A percentile compares a stretch with the other conserved stretches of the same genome.
Conservation (phyloP, 2,113 vertebrate genomes). For the Protomyctophum bolini region DNA sequence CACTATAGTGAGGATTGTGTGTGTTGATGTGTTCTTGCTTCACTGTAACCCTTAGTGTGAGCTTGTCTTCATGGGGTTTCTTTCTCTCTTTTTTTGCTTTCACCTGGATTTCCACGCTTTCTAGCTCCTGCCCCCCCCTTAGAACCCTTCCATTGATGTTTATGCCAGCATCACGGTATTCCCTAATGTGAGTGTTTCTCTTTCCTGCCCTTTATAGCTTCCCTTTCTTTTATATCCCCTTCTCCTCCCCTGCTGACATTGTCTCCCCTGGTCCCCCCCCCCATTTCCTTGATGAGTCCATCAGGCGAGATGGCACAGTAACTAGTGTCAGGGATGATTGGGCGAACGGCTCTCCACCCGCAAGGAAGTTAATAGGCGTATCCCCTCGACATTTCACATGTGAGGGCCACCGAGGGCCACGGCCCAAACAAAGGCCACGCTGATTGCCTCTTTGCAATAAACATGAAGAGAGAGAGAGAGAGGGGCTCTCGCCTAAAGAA, state of each 20-base stretch:
- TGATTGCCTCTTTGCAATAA: constrained; percentile 67
- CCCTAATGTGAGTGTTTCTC: constrained; percentile 28
- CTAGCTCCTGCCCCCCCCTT: not conserved
- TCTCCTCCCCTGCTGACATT: constrained; percentile 13
- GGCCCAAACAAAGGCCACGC: constrained; percentile 31
- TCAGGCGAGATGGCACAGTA: constrained; percentile 33
- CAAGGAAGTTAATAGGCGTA: constrained; percentile 52
- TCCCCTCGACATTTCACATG: constrained; percentile 43
- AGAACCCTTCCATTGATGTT: constrained; percentile 17
- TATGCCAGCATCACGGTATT: constrained; percentile 14
- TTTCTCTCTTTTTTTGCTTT: constrained; percentile 4
- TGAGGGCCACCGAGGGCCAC: constrained; percentile 28
- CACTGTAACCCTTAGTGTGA: not conserved
- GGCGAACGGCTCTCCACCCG: constrained; percentile 25
- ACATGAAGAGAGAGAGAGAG: constrained; percentile 55
- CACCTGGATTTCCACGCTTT: not conserved
- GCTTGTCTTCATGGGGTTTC: constrained; percentile 8
- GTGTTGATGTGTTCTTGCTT: constrained; percentile 30
- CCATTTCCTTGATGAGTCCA: constrained; percentile 33
- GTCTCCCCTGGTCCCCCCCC: not conserved
- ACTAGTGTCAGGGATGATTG: constrained; percentile 47
- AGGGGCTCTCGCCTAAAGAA: constrained; percentile 39
- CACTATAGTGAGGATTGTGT: constrained; percentile 12
- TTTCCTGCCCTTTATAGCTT: constrained; percentile 7
- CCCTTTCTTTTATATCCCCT: too few relatives aligned